These are phyloP conservation scores for Dryobota labecula DNA, from an alignment of 2,888 invertebrate species.

Conservation along the genomic window DNA sequence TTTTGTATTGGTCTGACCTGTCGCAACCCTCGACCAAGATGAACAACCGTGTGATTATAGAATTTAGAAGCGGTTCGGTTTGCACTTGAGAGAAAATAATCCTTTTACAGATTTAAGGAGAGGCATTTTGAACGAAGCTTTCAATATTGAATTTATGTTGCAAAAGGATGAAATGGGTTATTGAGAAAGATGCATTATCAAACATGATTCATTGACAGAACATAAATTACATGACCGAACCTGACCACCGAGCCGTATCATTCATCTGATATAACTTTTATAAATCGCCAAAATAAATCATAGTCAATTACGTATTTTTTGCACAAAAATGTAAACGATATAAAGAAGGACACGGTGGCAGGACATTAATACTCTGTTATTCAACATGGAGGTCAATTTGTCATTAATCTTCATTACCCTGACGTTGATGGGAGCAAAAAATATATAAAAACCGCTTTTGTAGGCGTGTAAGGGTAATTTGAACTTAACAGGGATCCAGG, in stretches of 20 bases:
- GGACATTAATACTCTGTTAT: constrained; percentile 49
- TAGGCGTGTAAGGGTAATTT: constrained; percentile 46
- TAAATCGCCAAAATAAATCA: constrained; percentile 49
- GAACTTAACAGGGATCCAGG: constrained; percentile 32
- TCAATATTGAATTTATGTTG: not conserved
- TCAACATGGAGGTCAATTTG: constrained; percentile 41
- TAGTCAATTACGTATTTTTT: constrained; percentile 33
- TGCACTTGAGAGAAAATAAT: not conserved
- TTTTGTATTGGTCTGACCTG: constrained; percentile 44
- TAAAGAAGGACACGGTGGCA: constrained; percentile 34
- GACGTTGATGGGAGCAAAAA: constrained; percentile 57
- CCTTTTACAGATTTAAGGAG: not conserved
- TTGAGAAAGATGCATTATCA: not conserved
- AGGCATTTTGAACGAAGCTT: not conserved
- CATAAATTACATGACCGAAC: constrained; percentile 11
- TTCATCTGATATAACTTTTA: constrained; percentile 31
- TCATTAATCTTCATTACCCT: constrained; percentile 64
- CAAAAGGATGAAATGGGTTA: not conserved
- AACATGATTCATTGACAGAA: constrained; percentile 13
- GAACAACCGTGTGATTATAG: constrained; percentile 18
- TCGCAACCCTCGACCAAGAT: constrained; percentile 39
- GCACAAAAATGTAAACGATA: constrained; percentile 32
- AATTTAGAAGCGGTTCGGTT: constrained; percentile 28
- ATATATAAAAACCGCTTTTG: constrained; percentile 46
- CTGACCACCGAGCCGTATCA: constrained; percentile 13